Percentiles rank a stretch among this genome's conserved stretches.
Conservation (phyloP, 2,888 invertebrate species). For the Stictocephala bisonia region DNA sequence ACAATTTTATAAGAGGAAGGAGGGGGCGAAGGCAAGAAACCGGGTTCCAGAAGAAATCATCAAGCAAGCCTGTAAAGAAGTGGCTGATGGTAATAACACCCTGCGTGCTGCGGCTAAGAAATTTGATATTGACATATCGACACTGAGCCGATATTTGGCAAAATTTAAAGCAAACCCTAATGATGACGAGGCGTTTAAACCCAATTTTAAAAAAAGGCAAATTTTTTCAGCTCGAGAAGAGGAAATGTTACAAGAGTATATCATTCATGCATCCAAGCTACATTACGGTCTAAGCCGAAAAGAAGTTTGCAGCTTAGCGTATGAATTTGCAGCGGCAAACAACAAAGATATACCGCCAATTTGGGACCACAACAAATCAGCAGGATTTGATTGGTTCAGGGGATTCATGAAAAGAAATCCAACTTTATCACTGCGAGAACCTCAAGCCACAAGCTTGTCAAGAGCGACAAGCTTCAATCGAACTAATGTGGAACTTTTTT, state of each 20-base stretch:
- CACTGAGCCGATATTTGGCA: neutral
- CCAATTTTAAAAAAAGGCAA: conserved; percentile 24
- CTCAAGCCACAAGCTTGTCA: conserved; percentile 40
- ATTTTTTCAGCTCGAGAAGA: conserved; percentile 31
- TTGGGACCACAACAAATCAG: conserved; percentile 17
- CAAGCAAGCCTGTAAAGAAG: too few relatives aligned
- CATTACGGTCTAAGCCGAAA: conserved; percentile 25
- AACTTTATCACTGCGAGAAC: conserved; percentile 38
- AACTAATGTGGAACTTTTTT: conserved; percentile 38
- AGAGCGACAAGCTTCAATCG: conserved; percentile 44
- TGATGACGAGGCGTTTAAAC: neutral
- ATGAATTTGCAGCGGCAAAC: conserved; percentile 41
- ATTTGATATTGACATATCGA: too few relatives aligned
- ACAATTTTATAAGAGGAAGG: too few relatives aligned
- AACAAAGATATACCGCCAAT: conserved; percentile 13
- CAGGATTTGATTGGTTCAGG: conserved; percentile 24
- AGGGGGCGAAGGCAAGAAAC: too few relatives aligned
- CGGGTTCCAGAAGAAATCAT: too few relatives aligned
- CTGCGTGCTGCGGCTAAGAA: too few relatives aligned
- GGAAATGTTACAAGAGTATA: conserved; percentile 8
- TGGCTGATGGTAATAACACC: too few relatives aligned
- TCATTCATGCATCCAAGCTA: conserved; percentile 25
- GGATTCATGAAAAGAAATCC: conserved; percentile 39
- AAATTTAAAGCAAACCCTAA: conserved; percentile 1
- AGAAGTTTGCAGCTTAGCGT: conserved; percentile 33